A percentile compares a stretch with the other conserved stretches of the same genome.
Evolutionary conservation across 2,888 invertebrate genomes (phyloP).

Genomic region (Mylabris sibirica): DNA sequence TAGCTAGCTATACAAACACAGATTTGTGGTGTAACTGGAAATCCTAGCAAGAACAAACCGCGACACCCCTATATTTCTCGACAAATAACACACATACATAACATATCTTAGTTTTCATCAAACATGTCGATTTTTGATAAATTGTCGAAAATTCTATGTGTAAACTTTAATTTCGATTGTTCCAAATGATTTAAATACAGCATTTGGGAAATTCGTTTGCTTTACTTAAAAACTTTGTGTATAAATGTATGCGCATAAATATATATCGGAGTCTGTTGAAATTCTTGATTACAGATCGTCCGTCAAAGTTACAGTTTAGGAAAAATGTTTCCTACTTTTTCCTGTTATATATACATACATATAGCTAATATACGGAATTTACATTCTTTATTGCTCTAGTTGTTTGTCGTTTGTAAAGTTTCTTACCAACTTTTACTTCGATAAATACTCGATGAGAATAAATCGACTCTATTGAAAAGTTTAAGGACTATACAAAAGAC

Average conservation of each 20-base stretch:
- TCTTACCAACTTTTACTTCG: neutral
- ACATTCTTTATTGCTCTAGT: conserved; percentile 4
- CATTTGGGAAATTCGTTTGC: neutral
- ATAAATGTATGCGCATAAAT: conserved; percentile 34
- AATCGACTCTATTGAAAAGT: conserved; percentile 9
- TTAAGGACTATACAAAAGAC: conserved; percentile 2
- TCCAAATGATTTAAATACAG: neutral
- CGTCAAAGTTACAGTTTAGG: conserved; percentile 9
- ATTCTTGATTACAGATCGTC: conserved; percentile 24
- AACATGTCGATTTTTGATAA: too few species aligned
- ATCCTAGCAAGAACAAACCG: neutral
- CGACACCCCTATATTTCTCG: neutral
- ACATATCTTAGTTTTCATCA: neutral
- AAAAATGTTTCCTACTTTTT: conserved; percentile 2
- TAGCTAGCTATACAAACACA: conserved; percentile 26
- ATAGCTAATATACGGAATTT: conserved; percentile 11
- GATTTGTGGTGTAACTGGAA: conserved; percentile 19
- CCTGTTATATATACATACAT: neutral
- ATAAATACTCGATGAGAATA: conserved; percentile 12
- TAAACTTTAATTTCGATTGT: neutral
- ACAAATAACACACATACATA: neutral
- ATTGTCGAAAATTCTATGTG: neutral
- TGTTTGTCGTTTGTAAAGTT: conserved; percentile 12
- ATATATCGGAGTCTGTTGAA: conserved; percentile 26
- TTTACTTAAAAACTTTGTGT: conserved; percentile 10